Conservation (phyloP, 2,888 invertebrate genomes). For the Ophioninae sp. region DNA sequence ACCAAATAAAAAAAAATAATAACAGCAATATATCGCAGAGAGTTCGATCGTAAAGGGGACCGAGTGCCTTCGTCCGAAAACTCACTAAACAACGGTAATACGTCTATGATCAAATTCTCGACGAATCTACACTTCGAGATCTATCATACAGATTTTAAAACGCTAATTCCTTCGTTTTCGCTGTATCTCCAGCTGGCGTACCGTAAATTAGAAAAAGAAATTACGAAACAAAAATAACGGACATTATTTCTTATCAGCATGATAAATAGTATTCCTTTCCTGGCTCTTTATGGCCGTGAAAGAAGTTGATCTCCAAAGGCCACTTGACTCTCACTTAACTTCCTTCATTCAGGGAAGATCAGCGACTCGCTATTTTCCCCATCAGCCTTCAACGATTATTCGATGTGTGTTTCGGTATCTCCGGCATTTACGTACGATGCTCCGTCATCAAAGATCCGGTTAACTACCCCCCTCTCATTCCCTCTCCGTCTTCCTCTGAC, state of each 20-base stretch:
- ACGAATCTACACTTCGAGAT: conserved; percentile 68
- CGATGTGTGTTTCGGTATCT: conserved; percentile 54
- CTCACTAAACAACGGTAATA: conserved; percentile 70
- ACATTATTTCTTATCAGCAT: conserved; percentile 48
- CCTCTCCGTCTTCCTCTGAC: neutral
- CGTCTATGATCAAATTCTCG: conserved; percentile 71
- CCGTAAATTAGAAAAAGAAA: conserved; percentile 27
- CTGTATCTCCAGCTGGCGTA: conserved; percentile 37
- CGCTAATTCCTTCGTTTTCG: conserved; percentile 63
- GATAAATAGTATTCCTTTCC: conserved; percentile 38
- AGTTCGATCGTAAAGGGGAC: conserved; percentile 81
- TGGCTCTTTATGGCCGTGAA: conserved; percentile 25
- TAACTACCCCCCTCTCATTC: conserved; percentile 16
- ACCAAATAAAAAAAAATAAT: conserved; percentile 48
- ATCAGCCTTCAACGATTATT: conserved; percentile 35
- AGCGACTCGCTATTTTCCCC: conserved; percentile 34
- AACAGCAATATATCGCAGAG: conserved; percentile 73
- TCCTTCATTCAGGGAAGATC: conserved; percentile 14
- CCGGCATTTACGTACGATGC: conserved; percentile 38
- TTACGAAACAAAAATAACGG: conserved; percentile 47
- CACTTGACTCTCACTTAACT: conserved; percentile 50
- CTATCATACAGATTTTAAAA: conserved; percentile 73
- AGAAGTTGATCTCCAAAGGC: conserved; percentile 58
- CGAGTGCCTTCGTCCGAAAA: conserved; percentile 78
- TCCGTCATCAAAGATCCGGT: conserved; percentile 43